Evolutionary conservation across 2,113 vertebrate species (phyloP).

Genomic region (Shinisaurus crocodilurus): DNA sequence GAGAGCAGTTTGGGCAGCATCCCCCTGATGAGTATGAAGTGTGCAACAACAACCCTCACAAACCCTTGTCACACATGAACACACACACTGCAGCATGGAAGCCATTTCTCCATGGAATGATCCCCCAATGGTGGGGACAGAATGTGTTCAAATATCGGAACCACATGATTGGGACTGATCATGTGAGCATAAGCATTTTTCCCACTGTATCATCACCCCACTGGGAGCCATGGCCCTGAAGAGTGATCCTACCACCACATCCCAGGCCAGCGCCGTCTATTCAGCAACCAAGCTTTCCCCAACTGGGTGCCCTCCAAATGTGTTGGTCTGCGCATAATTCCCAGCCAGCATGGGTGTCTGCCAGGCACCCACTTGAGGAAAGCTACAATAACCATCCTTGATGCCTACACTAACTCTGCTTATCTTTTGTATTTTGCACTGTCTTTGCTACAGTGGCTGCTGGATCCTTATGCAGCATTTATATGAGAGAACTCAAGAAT

Average conservation of each 20-base stretch:
- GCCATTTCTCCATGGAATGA: background rate
- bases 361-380: no score
- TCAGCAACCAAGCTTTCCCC: no score
- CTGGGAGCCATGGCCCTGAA: background rate
- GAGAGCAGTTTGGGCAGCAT: background rate
- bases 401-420: background rate
- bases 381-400: background rate
- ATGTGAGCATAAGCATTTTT: background rate
- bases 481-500: background rate
- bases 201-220: background rate
- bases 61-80: background rate
- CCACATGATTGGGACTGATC: background rate
- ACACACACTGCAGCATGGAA: background rate
- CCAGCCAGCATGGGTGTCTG: no score
- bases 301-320: no score
- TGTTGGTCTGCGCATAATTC: no score
- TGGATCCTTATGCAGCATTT: background rate
- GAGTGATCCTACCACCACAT: background rate
- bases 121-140: background rate
- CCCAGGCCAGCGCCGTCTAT: background rate
- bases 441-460: background rate
- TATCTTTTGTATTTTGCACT: background rate
- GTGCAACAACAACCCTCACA: background rate
- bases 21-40: background rate
- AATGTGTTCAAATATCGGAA: background rate